phyloP scores from a whole-genome alignment of 2,113 vertebrate genomes.

The Labrus mixtus region DNA sequence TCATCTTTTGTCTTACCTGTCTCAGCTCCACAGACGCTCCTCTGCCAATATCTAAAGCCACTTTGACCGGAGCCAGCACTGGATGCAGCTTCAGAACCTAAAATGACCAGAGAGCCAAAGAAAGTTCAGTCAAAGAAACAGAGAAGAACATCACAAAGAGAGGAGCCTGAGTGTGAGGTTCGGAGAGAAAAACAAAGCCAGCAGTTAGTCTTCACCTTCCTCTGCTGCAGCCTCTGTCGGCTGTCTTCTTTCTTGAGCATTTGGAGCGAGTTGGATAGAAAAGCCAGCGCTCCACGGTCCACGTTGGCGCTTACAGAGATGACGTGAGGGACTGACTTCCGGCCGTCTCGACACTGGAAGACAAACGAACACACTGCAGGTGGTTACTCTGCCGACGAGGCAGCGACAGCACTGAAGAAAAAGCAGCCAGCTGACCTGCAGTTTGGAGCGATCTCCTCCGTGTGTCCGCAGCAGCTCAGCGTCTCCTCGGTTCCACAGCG shows the following conservation, averaged over 20 bases:
- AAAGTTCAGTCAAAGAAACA: not conserved
- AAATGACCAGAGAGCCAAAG: slow-evolving; percentile 25
- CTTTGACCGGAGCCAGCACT: slow-evolving; percentile 91
- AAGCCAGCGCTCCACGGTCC: slow-evolving; percentile 88
- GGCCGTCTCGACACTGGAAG: slow-evolving; percentile 88
- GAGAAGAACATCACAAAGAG: not conserved
- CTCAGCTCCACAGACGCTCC: slow-evolving; percentile 89
- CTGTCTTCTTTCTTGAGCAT: slow-evolving; percentile 82
- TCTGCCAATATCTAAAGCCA: slow-evolving; percentile 90
- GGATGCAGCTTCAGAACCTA: slow-evolving; percentile 97
- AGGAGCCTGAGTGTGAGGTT: no score
- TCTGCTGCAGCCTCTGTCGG: slow-evolving; percentile 84
- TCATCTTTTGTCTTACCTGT: slow-evolving; percentile 81
- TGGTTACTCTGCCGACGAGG: not conserved
- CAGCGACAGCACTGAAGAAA: not conserved
- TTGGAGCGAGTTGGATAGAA: slow-evolving; percentile 91
- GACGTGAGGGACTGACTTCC: slow-evolving; percentile 88
- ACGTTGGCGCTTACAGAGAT: slow-evolving; percentile 88
- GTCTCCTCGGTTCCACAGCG: slow-evolving; percentile 87
- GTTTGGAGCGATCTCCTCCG: slow-evolving; percentile 75
- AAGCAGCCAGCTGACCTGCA: slow-evolving; percentile 80
- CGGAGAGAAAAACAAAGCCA: no score
- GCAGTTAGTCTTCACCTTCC: slow-evolving; percentile 82
- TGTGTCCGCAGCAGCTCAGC: slow-evolving; percentile 85
- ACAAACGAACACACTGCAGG: not conserved